Percentiles rank a stretch among this genome's conserved stretches.
These are phyloP conservation scores for Netelia inedita DNA, from an alignment of 2,888 invertebrate species.

Conservation along the genomic window DNA sequence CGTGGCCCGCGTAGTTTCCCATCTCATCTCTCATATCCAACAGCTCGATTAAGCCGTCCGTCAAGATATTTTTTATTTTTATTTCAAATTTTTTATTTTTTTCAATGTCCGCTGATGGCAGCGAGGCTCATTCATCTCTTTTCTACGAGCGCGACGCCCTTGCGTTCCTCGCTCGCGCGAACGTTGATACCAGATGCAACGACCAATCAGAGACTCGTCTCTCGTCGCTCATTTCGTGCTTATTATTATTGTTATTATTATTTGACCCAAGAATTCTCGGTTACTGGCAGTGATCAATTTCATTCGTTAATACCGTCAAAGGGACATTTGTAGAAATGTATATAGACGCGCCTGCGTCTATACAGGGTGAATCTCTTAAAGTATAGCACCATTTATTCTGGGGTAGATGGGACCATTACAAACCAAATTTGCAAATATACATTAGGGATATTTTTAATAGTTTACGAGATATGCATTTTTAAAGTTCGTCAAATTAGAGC, in stretches of 20 bases:
- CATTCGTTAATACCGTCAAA: constrained; percentile 47
- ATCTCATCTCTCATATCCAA: constrained; percentile 46
- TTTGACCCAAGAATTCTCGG: constrained; percentile 40
- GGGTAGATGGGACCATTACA: too few relatives aligned
- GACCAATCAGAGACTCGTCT: constrained; percentile 51
- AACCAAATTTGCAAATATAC: too few relatives aligned
- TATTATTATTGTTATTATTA: constrained; percentile 22
- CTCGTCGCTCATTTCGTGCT: constrained; percentile 1
- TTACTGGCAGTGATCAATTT: constrained; percentile 50
- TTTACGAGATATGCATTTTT: too few relatives aligned
- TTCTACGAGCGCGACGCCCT: constrained; percentile 54
- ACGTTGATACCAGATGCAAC: constrained; percentile 18
- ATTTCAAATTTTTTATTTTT: constrained; percentile 18
- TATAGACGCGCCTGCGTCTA: neutral
- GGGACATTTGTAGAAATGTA: constrained; percentile 39
- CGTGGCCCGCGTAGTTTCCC: constrained; percentile 17
- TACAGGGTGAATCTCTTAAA: neutral
- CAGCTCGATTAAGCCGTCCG: constrained; percentile 68
- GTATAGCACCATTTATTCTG: too few relatives aligned
- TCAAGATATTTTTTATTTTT: constrained; percentile 64
- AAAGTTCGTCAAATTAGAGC: too few relatives aligned
- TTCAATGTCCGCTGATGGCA: constrained; percentile 53
- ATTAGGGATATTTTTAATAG: too few relatives aligned
- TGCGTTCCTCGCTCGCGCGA: constrained; percentile 23
- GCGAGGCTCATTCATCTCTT: constrained; percentile 66